Conservation (phyloP, 2,797 vertebrate genomes). For the Channa striata region DNA sequence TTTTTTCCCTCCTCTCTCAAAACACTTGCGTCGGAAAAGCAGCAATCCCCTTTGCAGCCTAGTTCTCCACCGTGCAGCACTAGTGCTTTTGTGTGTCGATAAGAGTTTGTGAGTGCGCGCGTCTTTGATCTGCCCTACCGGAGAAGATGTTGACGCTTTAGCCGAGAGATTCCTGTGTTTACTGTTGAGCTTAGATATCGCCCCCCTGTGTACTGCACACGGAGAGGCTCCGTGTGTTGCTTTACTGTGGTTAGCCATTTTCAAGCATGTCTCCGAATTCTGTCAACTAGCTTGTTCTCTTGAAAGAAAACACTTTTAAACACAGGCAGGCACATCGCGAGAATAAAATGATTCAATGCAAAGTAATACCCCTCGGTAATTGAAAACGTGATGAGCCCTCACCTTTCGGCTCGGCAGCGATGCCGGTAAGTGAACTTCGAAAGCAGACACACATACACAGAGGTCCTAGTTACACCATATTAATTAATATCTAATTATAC, state of each 20-base stretch:
- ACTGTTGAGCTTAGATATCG: slow-evolving; percentile 77
- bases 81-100: slow-evolving; percentile 81
- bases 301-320: slow-evolving; percentile 65
- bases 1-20: slow-evolving; percentile 55
- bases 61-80: slow-evolving; percentile 68
- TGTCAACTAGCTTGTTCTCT: slow-evolving; percentile 65
- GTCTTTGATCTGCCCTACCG: slow-evolving; percentile 84
- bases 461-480: slow-evolving; percentile 35
- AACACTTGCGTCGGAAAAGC: slow-evolving; percentile 81
- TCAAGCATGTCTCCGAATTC: slow-evolving; percentile 66
- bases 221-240: slow-evolving; percentile 44
- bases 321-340: slow-evolving; percentile 47
- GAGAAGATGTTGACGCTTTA: slow-evolving; percentile 82
- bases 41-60: slow-evolving; percentile 81
- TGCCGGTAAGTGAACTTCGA: slow-evolving; percentile 45
- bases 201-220: slow-evolving; percentile 43
- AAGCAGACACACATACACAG: slow-evolving; percentile 10
- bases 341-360: slow-evolving; percentile 70
- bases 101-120: slow-evolving; percentile 80
- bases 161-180: slow-evolving; percentile 77
- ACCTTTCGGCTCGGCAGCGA: slow-evolving; percentile 35
- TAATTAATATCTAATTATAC: slow-evolving; percentile 26
- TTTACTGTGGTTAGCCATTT: slow-evolving; percentile 59
- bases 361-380: slow-evolving; percentile 70
- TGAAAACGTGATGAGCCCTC: slow-evolving; percentile 69